Evolutionary conservation across 2,113 vertebrate species (phyloP), one percentile per base, ranked within the genome.

Genomic region (Labeo catla): DNA sequence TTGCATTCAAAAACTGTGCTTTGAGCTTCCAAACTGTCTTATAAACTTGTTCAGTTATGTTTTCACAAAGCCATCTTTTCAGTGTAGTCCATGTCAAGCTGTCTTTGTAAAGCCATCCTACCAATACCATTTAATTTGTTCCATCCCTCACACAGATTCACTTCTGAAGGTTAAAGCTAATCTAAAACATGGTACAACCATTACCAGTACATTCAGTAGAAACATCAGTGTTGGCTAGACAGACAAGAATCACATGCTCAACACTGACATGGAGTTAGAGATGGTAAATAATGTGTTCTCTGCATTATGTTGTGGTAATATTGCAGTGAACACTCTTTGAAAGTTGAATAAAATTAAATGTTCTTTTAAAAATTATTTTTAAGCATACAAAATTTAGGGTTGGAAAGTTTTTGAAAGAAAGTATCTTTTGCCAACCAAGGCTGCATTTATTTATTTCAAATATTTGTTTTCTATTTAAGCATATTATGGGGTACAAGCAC

Each of bases 31-130:
- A 87, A 81, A 59, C 52, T 59, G 15, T 70, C 68, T 87, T 82
- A 87, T 89, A 89, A 89, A 89, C 78, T 68, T 89, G 83, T 86
- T 72, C 23, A 70, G 65, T 83, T 82, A 89, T 34, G n/a, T 52
- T 89, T 87, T 87, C 85, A 77, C 59, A 57, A 84, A 86, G 81
- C 49, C 36, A 61, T 87, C 63, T 70, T 43, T 81, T 16, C 68
- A 83, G 86, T 74, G 65, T 83, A 63, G 54, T 68, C 13, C 49
- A 79, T 76, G 70, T 84, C 47, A 21, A 74, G 59, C 79, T 78
- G 57, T 63, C 57, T 76, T n/a, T 54, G 36, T 57, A 63, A 59
- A n/a, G 15, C 57, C 78, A 74, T 50, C 66, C 45, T 28, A 57
- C 43, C 82, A 72, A 84, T 61, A 72, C 45, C 43, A 12, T 78